Base-by-base conservation (phyloP, 2,113 vertebrate genomes). In the Hepsetus odoe region DNA sequence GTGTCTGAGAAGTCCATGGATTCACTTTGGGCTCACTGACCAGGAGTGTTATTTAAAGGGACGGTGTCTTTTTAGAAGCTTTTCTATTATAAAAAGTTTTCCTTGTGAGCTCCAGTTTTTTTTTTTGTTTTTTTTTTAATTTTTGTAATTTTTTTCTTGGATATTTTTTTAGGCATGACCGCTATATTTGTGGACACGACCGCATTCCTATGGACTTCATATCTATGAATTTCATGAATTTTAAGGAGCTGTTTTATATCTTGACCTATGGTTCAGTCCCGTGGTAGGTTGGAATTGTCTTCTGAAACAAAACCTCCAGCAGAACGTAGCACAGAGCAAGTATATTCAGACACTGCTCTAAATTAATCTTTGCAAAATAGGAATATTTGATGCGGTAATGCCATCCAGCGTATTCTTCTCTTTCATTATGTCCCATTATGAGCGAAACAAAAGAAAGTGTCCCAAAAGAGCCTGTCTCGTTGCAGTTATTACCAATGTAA, bases 321-420 rank as follows among this genome's bases (percentile, higher is more conserved):
- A 38, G 4, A 80, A 62, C 72, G 26, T 64, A 61, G 77, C 51
- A 6, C 28, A 67, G n/a, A 26, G 18, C 3, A 46, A 58, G 22
- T 44, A 0, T 11, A 30, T 75, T 22, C 32, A 26, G 18, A 3
- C 80, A 72, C 81, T 58, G 83, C 73, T 78, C 83, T 68, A 83
- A 82, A 61, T 67, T 13, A 73, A n/a, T 58, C 58, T 74, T 81
- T 83, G 61, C 62, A 78, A 82, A 83, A 76, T 53, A 79, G 70
- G 66, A 26, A 51, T 75, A 64, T 9, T n/a, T 20, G 76, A 82
- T 74, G 80, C 26, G 67, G 77, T 76, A 65, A 73, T 80, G 33
- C 58, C 58, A 22, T 71, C 77, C 76, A 33, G 65, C 80, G 68
- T 82, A 80, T 69, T 80, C 58, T 69, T 28, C 74, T 58, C 67